phyloP scores from a whole-genome alignment of 1,140 invertebrate species.

The Drosophila malerkotliana region DNA sequence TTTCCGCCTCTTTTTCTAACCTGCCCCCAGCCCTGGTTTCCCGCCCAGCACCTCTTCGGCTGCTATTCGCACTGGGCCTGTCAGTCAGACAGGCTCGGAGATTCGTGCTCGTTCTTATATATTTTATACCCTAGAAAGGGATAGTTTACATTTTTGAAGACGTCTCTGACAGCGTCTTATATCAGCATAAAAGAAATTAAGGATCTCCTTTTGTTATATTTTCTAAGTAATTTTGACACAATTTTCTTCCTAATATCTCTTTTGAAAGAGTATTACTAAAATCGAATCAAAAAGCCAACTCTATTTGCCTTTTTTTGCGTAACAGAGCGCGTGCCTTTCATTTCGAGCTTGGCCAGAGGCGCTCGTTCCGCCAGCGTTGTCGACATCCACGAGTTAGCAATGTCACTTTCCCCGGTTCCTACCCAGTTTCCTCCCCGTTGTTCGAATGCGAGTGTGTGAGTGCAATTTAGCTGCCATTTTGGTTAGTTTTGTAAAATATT shows the following conservation, averaged over 20 bases:
- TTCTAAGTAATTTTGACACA: neutral
- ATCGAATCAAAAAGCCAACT: neutral
- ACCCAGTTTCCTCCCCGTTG: neutral
- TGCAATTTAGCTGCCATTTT: slow-evolving; percentile 41
- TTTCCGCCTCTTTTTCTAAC: slow-evolving; percentile 22
- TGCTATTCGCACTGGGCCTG: slow-evolving; percentile 23
- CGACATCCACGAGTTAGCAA: slow-evolving; percentile 58
- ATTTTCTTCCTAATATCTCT: neutral
- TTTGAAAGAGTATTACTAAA: slow-evolving; percentile 7
- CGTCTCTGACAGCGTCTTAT: neutral
- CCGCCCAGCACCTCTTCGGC: neutral
- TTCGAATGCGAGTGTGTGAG: slow-evolving; percentile 7
- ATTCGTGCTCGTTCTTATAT: slow-evolving; percentile 26
- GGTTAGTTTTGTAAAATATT: slow-evolving; percentile 48
- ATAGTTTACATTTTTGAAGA: neutral
- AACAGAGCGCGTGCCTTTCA: slow-evolving; percentile 51
- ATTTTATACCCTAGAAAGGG: slow-evolving; percentile 8
- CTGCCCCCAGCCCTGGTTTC: neutral
- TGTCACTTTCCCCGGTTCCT: slow-evolving; percentile 31
- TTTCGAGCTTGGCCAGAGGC: slow-evolving; percentile 55
- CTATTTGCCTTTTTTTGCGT: neutral
- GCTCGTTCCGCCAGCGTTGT: slow-evolving; percentile 44
- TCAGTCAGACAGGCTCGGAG: slow-evolving; percentile 33
- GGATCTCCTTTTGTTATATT: neutral
- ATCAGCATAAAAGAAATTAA: neutral